Percentiles rank a stretch among this genome's conserved stretches.
phyloP scores from a whole-genome alignment of 2,113 vertebrate species.

The Garra rufa region DNA sequence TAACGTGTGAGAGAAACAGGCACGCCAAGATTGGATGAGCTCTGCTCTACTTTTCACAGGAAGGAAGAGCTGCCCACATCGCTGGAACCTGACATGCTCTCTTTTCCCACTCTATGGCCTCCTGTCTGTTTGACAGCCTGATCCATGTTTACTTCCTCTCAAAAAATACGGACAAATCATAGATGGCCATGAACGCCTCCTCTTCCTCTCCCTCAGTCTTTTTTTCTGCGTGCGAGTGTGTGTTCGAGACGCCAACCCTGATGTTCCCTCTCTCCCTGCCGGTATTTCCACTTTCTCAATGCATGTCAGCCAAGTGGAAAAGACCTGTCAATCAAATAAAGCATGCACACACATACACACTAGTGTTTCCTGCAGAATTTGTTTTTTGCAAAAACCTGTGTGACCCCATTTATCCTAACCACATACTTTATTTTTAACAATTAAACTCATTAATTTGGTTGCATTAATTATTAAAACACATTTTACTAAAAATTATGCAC shows the following conservation, averaged over 20 bases:
- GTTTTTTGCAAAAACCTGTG: background rate
- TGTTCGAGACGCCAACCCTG: slow-evolving; percentile 17
- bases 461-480: background rate
- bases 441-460: background rate
- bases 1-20: slow-evolving; percentile 50
- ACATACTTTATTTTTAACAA: background rate
- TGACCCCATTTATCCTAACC: background rate
- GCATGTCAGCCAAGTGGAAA: slow-evolving; percentile 51
- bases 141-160: slow-evolving; percentile 67
- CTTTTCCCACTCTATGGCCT: slow-evolving; percentile 13
- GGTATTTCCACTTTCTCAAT: slow-evolving; percentile 47
- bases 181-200: slow-evolving; percentile 60
- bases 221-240: slow-evolving; percentile 1
- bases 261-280: slow-evolving; percentile 27
- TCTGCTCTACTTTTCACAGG: slow-evolving; percentile 48
- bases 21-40: slow-evolving; percentile 21
- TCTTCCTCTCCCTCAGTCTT: slow-evolving; percentile 61
- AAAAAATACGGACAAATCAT: slow-evolving; percentile 66
- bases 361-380: background rate
- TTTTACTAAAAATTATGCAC: background rate
- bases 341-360: background rate
- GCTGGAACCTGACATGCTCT: slow-evolving; percentile 35
- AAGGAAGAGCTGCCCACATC: slow-evolving; percentile 51
- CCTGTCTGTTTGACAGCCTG: slow-evolving; percentile 61
- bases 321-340: slow-evolving; percentile 53